Evolutionary conservation across 1,140 invertebrate genomes (phyloP).

Genomic region (Leptinotarsa texana): DNA sequence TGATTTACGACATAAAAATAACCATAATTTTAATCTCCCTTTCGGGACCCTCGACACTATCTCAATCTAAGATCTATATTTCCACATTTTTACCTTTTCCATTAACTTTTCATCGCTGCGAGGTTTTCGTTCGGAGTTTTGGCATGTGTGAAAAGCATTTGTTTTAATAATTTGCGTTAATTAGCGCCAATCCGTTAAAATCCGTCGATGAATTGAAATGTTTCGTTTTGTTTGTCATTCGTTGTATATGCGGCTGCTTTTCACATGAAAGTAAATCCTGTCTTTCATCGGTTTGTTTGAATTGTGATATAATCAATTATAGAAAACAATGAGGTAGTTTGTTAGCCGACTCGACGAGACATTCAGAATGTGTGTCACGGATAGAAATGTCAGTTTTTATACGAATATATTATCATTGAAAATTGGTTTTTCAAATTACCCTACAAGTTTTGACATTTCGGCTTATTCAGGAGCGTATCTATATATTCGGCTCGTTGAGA

Average conservation of each 20-base stretch:
- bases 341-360: neutral
- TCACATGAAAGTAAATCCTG: neutral
- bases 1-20: constrained; percentile 14
- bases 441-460: no score
- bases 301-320: constrained; percentile 9
- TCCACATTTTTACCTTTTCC: constrained; percentile 22
- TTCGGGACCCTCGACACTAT: constrained; percentile 16
- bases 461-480: no score
- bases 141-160: constrained; percentile 18
- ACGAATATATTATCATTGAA: no score
- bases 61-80: constrained; percentile 24
- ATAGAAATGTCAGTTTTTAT: neutral
- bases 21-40: constrained; percentile 23
- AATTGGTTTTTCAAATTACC: no score
- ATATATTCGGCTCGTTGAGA: no score
- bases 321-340: neutral
- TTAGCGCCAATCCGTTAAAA: constrained; percentile 13
- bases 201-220: constrained; percentile 10
- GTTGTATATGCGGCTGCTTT: neutral
- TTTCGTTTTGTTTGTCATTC: neutral
- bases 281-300: constrained; percentile 8
- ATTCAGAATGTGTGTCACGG: neutral
- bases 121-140: neutral
- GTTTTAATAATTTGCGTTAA: constrained; percentile 10
- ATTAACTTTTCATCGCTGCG: constrained; percentile 15